Evolutionary conservation across 2,113 vertebrate species (phyloP).

Genomic region (Fregetta grallaria): DNA sequence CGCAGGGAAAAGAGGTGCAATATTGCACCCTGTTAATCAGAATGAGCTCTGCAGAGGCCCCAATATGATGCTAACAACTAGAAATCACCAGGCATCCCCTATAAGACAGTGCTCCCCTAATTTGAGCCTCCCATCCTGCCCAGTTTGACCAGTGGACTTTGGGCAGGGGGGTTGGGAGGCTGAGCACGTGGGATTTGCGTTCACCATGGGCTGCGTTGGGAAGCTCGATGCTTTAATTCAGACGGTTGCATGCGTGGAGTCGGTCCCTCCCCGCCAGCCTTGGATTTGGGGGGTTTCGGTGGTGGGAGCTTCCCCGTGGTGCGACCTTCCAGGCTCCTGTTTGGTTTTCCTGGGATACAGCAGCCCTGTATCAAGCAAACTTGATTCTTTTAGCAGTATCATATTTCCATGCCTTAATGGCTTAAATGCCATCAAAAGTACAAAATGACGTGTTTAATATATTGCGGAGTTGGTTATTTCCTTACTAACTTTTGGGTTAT

Average conservation of each 20-base stretch:
- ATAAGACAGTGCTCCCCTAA: background rate
- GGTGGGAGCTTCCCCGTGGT: background rate
- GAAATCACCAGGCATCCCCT: background rate
- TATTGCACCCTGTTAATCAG: background rate
- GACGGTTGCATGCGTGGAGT: accelerated
- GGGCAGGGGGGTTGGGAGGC: background rate
- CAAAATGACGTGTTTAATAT: background rate
- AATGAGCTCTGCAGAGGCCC: background rate
- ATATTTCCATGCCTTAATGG: background rate
- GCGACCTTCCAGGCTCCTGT: background rate
- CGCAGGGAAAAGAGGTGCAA: background rate
- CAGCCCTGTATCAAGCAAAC: background rate
- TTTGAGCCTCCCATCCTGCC: background rate
- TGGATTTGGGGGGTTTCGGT: background rate
- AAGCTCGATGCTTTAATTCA: background rate
- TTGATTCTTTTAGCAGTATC: background rate
- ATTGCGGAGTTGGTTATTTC: background rate
- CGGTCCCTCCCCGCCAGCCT: background rate
- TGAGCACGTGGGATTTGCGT: accelerated
- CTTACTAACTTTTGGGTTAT: background rate
- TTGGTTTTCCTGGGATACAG: background rate
- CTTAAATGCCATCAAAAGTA: background rate
- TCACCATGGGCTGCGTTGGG: accelerated
- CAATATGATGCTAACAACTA: accelerated
- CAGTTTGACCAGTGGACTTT: background rate